These are phyloP conservation scores for Helleia helle DNA, from an alignment of 2,888 invertebrate genomes.

Conservation along the genomic window DNA sequence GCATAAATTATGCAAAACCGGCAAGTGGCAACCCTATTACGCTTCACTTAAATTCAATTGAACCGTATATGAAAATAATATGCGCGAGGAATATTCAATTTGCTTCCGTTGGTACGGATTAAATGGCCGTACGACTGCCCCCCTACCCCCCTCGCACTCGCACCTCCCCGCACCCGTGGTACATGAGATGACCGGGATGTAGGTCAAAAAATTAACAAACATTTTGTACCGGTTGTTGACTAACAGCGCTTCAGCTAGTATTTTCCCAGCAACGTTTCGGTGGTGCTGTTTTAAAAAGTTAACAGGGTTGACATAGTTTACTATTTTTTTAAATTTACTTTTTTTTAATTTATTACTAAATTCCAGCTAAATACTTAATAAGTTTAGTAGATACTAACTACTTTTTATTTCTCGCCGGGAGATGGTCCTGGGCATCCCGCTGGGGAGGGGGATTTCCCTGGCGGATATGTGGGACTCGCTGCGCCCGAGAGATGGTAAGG, in stretches of 20 bases:
- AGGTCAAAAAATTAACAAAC: conserved; percentile 10
- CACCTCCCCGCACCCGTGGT: neutral
- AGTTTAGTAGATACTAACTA: no score
- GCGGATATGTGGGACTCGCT: no score
- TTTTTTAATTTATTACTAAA: no score
- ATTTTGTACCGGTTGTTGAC: conserved; percentile 1
- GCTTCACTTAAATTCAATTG: conserved; percentile 16
- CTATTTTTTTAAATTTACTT: neutral
- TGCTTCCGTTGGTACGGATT: conserved; percentile 5
- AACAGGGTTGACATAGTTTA: neutral
- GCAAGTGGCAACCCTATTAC: conserved; percentile 2
- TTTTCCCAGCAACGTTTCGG: conserved; percentile 1
- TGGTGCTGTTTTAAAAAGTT: neutral
- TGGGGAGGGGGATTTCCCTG: no score
- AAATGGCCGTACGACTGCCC: neutral
- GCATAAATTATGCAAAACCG: conserved; percentile 4
- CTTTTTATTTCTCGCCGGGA: no score
- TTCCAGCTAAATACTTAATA: no score
- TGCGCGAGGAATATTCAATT: conserved; percentile 9
- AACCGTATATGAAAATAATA: conserved; percentile 9
- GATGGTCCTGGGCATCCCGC: no score
- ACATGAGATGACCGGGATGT: neutral
- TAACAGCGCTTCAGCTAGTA: conserved; percentile 1
- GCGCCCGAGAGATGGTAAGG: no score
- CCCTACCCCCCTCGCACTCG: neutral